phyloP scores from a whole-genome alignment of 1,140 invertebrate genomes.

The Zophobas atratus region DNA sequence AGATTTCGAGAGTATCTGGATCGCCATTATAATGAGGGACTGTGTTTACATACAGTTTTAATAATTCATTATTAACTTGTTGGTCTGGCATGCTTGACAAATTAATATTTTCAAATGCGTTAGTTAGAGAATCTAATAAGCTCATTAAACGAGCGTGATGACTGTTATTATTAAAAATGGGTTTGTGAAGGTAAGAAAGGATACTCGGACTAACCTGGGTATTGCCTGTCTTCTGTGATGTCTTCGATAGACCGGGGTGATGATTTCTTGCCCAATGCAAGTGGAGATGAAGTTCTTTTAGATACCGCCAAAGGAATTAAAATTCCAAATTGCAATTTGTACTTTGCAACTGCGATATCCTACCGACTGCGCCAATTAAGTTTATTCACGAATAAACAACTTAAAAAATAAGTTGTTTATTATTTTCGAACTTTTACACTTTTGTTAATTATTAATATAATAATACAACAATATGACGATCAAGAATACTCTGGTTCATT shows the following conservation, averaged over 20 bases:
- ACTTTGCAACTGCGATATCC: too few species aligned
- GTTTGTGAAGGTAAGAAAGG: background rate
- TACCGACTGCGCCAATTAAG: too few species aligned
- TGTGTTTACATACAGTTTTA: slow-evolving; percentile 42
- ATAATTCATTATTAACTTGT: slow-evolving; percentile 45
- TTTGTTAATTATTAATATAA: too few species aligned
- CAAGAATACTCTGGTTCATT: too few species aligned
- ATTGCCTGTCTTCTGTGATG: too few species aligned
- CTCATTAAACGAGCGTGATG: background rate
- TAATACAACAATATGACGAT: too few species aligned
- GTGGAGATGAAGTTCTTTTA: background rate
- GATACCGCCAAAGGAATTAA: background rate
- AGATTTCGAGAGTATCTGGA: slow-evolving; percentile 48
- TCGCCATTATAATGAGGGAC: slow-evolving; percentile 49
- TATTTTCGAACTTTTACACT: too few species aligned
- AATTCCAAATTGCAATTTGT: background rate
- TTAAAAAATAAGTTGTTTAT: too few species aligned
- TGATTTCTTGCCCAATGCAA: background rate
- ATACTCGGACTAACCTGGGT: background rate
- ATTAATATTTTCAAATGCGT: slow-evolving; percentile 13
- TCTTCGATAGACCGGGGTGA: too few species aligned
- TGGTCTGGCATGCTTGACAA: background rate
- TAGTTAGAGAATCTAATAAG: background rate
- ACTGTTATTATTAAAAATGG: too few species aligned
- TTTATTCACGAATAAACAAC: too few species aligned